phyloP scores from a whole-genome alignment of 1,140 invertebrate species.

The Semibalanus balanoides region DNA sequence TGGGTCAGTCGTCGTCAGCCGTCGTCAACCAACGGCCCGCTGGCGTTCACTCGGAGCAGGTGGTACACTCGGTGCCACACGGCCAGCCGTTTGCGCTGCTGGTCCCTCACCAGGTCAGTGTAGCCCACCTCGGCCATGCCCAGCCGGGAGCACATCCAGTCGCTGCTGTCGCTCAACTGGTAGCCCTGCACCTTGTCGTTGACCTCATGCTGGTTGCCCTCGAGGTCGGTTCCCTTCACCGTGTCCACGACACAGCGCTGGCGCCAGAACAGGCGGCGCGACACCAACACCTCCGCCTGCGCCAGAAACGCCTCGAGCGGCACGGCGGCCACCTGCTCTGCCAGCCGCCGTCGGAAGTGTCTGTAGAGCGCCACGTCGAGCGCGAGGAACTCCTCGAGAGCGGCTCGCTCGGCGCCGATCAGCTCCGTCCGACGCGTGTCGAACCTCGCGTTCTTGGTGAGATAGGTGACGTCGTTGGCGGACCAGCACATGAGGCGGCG shows the following conservation, averaged over 20 bases:
- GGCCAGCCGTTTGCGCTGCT: no score
- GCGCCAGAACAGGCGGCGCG: not conserved
- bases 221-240: not conserved
- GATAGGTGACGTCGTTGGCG: slow-evolving; percentile 31
- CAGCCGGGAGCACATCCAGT: no score
- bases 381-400: slow-evolving; percentile 16
- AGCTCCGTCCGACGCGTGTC: slow-evolving; percentile 16
- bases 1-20: no score
- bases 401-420: slow-evolving; percentile 9
- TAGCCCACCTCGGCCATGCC: no score
- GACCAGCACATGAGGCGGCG: slow-evolving; percentile 35
- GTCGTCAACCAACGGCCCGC: no score
- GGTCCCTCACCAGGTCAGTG: no score
- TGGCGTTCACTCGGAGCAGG: no score
- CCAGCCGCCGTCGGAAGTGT: slow-evolving; percentile 12
- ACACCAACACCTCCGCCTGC: not conserved
- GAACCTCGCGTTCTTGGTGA: slow-evolving; percentile 27
- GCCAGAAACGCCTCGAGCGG: not conserved
- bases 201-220: not conserved
- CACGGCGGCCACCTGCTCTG: not conserved
- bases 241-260: not conserved
- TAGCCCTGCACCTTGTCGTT: not conserved
- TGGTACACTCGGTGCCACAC: no score
- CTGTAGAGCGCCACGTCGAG: slow-evolving; percentile 18
- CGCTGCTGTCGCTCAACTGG: no score